These are phyloP conservation scores for Charina bottae DNA, from an alignment of 2,113 vertebrate species.

Conservation along the genomic window DNA sequence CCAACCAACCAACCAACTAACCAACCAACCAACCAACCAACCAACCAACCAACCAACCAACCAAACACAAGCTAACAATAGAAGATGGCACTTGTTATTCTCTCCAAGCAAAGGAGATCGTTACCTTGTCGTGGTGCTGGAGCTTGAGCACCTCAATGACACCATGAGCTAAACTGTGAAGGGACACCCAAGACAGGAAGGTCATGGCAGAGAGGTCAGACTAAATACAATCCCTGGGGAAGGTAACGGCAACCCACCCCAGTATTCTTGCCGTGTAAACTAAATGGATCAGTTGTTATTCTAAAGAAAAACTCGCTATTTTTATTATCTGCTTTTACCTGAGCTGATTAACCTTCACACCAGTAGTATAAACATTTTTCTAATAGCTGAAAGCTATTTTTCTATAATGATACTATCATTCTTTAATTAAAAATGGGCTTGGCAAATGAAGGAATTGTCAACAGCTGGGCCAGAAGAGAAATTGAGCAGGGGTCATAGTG, in stretches of 20 bases:
- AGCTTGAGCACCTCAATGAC: no score
- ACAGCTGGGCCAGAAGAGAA: slow-evolving; percentile 21
- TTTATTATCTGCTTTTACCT: neutral
- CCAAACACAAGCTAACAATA: neutral
- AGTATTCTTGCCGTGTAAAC: no score
- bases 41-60: neutral
- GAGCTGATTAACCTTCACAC: slow-evolving; percentile 15
- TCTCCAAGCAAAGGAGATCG: no score
- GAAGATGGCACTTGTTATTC: neutral
- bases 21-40: neutral
- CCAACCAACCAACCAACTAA: neutral
- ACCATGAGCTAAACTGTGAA: no score
- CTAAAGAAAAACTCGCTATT: neutral
- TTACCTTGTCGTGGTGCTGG: no score
- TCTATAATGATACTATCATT: slow-evolving; percentile 40
- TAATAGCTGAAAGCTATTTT: slow-evolving; percentile 20
- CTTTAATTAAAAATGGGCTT: slow-evolving; percentile 39
- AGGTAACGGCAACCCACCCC: no score
- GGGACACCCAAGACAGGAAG: no score
- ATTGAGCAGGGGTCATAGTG: slow-evolving; percentile 21
- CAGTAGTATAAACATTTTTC: slow-evolving; percentile 36
- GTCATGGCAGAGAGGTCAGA: no score
- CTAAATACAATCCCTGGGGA: no score
- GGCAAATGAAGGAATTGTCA: neutral
- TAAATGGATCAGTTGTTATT: no score